Evolutionary conservation across 2,888 invertebrate species (phyloP).

Genomic region (Troides helena): DNA sequence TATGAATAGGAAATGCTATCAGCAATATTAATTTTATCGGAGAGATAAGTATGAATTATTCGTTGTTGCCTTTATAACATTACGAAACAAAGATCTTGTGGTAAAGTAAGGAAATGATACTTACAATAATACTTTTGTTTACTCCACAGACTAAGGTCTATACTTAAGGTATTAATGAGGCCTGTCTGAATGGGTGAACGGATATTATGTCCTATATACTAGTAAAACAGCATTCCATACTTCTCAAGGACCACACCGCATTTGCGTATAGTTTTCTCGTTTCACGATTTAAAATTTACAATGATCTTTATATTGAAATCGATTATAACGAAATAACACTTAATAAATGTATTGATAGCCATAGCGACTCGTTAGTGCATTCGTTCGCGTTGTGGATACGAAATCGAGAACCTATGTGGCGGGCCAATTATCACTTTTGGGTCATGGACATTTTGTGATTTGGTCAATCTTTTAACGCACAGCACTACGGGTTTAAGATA

Average conservation of each 20-base stretch:
- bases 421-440: constrained; percentile 19
- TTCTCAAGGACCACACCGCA: not conserved
- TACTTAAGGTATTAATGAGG: not conserved
- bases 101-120: not conserved
- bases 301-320: not conserved
- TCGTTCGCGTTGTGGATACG: constrained; percentile 9
- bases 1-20: too few relatives aligned
- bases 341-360: constrained; percentile 2
- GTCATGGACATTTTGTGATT: constrained; percentile 17
- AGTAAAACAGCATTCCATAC: not conserved
- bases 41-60: not conserved
- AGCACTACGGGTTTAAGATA: not conserved
- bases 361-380: constrained; percentile 10
- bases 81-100: not conserved
- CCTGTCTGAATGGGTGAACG: not conserved
- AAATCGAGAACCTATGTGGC: constrained; percentile 16
- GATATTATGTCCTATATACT: constrained; percentile 2
- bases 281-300: not conserved
- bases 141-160: not conserved
- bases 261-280: not conserved
- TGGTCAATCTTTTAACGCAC: not conserved
- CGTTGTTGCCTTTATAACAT: constrained; percentile 1
- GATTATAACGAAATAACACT: not conserved
- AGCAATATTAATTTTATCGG: not conserved
- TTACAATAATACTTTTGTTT: constrained; percentile 1